Percentiles rank a stretch among this genome's conserved stretches.
These are phyloP conservation scores for Cheilosia vernalis DNA, from an alignment of 2,888 invertebrate genomes.

Conservation along the genomic window DNA sequence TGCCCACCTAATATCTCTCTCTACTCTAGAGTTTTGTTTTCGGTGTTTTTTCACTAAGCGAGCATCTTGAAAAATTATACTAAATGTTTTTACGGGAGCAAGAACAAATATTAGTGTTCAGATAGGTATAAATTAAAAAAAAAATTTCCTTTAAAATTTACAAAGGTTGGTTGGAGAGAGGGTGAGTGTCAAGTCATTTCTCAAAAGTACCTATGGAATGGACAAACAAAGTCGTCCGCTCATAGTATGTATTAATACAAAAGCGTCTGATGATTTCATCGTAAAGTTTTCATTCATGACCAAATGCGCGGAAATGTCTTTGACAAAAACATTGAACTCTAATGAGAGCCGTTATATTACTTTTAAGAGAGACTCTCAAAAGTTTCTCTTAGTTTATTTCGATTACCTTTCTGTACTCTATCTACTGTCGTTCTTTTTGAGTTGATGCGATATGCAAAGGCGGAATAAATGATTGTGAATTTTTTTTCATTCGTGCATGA, in stretches of 20 bases:
- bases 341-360: slow-evolving; percentile 16
- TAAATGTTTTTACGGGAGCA: no score
- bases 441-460: neutral
- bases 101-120: no score
- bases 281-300: slow-evolving; percentile 66
- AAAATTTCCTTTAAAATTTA: no score
- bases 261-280: slow-evolving; percentile 76
- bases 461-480: no score
- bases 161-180: neutral
- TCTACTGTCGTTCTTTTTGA: neutral
- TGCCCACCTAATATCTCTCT: slow-evolving; percentile 3
- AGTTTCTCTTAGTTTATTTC: slow-evolving; percentile 44
- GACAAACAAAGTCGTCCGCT: slow-evolving; percentile 7
- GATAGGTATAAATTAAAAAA: no score
- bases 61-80: no score
- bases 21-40: slow-evolving; percentile 18
- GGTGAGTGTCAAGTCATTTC: neutral
- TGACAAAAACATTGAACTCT: slow-evolving; percentile 51
- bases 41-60: neutral
- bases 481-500: no score
- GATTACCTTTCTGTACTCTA: neutral
- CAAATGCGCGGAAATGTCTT: slow-evolving; percentile 64
- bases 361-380: slow-evolving; percentile 37
- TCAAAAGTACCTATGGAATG: neutral
- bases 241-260: slow-evolving; percentile 55